phyloP scores from a whole-genome alignment of 2,113 vertebrate genomes.

The Pyrgilauda ruficollis region DNA sequence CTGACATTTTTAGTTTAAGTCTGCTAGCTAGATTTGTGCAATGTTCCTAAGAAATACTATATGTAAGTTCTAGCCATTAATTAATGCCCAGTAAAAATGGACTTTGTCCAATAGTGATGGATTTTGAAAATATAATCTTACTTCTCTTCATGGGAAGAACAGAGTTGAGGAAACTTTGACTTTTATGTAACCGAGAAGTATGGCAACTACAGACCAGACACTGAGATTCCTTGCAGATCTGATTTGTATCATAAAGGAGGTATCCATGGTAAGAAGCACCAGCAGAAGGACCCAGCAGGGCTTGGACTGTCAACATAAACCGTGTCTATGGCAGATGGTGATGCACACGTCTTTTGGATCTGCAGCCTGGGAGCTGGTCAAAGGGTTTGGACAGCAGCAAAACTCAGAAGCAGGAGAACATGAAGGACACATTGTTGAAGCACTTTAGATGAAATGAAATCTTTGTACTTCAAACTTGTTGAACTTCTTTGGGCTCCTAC shows the following conservation, averaged over 20 bases:
- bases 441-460: background rate
- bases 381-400: background rate
- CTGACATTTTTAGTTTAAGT: background rate
- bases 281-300: background rate
- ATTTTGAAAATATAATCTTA: background rate
- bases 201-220: background rate
- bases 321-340: background rate
- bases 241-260: background rate
- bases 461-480: background rate
- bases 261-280: background rate
- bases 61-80: background rate
- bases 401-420: background rate
- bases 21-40: background rate
- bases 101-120: background rate
- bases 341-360: background rate
- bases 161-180: background rate
- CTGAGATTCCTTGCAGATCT: background rate
- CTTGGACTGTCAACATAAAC: background rate
- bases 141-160: background rate
- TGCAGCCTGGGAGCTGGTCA: background rate
- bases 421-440: rapidly evolving
- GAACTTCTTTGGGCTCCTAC: background rate
- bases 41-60: background rate
- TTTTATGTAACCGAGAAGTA: background rate
- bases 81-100: background rate